Percentiles rank a stretch among this genome's conserved stretches.
These are phyloP conservation scores for Idaea biselata DNA, from an alignment of 2,888 invertebrate genomes.

Conservation along the genomic window DNA sequence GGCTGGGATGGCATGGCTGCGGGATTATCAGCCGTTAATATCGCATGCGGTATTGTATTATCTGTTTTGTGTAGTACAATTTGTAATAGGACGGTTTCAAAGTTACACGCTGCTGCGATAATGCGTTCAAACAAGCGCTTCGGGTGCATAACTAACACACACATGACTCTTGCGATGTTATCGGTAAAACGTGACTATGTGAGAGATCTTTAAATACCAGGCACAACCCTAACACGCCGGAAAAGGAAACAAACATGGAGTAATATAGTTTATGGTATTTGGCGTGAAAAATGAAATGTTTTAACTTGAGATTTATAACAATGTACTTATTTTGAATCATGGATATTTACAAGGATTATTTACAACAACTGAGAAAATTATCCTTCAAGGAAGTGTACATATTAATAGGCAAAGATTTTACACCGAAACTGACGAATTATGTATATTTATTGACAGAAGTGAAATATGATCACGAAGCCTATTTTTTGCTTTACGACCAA, in stretches of 20 bases:
- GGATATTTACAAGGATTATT: conserved; percentile 50
- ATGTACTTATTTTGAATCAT: conserved; percentile 32
- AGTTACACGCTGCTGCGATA: no score
- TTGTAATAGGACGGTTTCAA: no score
- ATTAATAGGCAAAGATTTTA: conserved; percentile 40
- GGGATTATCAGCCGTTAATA: no score
- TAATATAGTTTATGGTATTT: background rate
- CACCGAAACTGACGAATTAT: conserved; percentile 41
- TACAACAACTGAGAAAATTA: conserved; percentile 40
- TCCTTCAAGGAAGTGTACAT: conserved; percentile 40
- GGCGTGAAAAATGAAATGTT: conserved; percentile 21
- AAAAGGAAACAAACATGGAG: background rate
- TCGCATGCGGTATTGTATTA: no score
- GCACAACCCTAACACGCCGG: background rate
- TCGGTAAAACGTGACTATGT: no score
- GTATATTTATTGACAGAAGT: conserved; percentile 36
- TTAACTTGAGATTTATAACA: conserved; percentile 3
- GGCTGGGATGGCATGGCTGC: no score
- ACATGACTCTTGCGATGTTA: no score
- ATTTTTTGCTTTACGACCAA: conserved; percentile 52
- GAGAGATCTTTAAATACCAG: no score
- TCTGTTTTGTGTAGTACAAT: no score
- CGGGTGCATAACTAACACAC: no score
- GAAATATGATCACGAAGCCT: conserved; percentile 41
- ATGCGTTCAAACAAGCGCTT: no score